Conservation (phyloP, 2,888 invertebrate species). For the Scrobipalpa costella region DNA sequence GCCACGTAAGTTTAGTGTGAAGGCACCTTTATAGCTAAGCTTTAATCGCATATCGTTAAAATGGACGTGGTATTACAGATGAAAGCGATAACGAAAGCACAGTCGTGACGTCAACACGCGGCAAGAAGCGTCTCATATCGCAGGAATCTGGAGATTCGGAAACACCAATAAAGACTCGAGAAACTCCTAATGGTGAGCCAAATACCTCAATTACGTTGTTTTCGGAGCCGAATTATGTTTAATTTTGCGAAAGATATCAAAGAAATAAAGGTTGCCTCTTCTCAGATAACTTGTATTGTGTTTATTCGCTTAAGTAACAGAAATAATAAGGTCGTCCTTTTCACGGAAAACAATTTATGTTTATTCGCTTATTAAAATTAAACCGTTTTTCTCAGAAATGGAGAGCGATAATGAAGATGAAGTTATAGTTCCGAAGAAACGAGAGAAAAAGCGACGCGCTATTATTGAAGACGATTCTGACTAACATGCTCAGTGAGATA, state of each 20-base stretch:
- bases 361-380: background rate
- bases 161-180: background rate
- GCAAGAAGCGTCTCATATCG: background rate
- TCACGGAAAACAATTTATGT: background rate
- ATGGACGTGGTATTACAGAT: no score
- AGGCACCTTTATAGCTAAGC: no score
- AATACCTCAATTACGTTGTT: background rate
- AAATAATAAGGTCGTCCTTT: background rate
- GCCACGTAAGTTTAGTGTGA: no score
- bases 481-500: slow-evolving; percentile 32
- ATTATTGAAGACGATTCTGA: slow-evolving; percentile 74
- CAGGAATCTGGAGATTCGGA: background rate
- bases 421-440: slow-evolving; percentile 51
- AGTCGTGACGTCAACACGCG: background rate
- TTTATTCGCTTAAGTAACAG: background rate
- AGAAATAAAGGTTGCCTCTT: background rate
- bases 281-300: background rate
- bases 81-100: slow-evolving; percentile 53
- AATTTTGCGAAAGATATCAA: background rate
- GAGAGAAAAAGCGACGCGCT: slow-evolving; percentile 56
- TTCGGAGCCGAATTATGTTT: background rate
- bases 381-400: background rate
- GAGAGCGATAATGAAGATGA: slow-evolving; percentile 56
- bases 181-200: background rate
- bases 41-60: no score